A percentile compares a stretch with the other conserved stretches of the same genome.
Conservation (phyloP, 2,113 vertebrate genomes). For the Nematolebias whitei region DNA sequence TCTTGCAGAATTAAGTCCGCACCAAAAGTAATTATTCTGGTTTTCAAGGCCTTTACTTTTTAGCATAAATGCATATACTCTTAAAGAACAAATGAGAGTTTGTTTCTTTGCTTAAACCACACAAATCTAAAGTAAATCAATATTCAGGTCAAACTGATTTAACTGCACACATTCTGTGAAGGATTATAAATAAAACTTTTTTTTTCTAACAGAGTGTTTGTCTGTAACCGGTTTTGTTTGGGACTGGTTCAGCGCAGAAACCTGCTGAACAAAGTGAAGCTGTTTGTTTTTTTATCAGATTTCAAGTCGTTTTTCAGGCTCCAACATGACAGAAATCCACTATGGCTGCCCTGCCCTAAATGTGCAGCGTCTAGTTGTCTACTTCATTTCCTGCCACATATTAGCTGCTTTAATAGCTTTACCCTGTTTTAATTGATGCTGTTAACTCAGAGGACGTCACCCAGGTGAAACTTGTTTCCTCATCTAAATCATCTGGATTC, state of each 20-base stretch:
- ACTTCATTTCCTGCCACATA: background rate
- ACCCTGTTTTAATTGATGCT: background rate
- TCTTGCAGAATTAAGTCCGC: too few relatives aligned
- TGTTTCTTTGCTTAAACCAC: too few relatives aligned
- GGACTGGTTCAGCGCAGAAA: background rate
- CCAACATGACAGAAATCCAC: conserved; percentile 57
- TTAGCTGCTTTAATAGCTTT: background rate
- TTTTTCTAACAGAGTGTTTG: background rate
- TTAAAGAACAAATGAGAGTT: too few relatives aligned
- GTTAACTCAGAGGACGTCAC: too few relatives aligned
- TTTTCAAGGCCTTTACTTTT: too few relatives aligned
- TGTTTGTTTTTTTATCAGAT: conserved; percentile 38
- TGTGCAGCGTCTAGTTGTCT: conserved; percentile 52
- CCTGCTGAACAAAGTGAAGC: conserved; percentile 31
- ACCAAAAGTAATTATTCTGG: too few relatives aligned
- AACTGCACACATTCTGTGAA: too few relatives aligned
- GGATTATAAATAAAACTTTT: background rate
- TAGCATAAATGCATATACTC: too few relatives aligned
- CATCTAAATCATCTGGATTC: too few relatives aligned
- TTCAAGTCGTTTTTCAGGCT: conserved; percentile 52
- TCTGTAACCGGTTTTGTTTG: background rate
- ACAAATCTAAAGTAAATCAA: too few relatives aligned
- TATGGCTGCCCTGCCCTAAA: conserved; percentile 54
- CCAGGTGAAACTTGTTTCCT: too few relatives aligned
- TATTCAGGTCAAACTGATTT: too few relatives aligned